Evolutionary conservation across 2,888 invertebrate genomes (phyloP), one percentile per base, ranked within the genome.

Genomic region (Machimus atricapillus): DNA sequence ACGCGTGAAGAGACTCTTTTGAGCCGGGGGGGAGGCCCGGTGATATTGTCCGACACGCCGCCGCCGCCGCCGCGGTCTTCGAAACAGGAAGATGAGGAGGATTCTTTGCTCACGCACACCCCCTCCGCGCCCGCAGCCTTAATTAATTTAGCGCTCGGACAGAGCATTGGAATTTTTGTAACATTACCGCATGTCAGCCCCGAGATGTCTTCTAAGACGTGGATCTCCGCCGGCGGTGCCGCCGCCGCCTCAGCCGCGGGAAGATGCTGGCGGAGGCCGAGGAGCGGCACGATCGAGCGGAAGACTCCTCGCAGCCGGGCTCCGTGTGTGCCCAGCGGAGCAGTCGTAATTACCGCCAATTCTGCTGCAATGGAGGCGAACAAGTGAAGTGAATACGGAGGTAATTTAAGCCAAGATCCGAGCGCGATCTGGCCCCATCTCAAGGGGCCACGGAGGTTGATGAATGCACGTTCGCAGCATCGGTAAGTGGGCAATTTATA

Each of bases 391-490:
- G 82, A 58, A 82, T 82, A 82, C 52, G 82, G 66, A 82, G 82
- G 82, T 82, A 82, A 82, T 82, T 82, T 82, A 82, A 82, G 82
- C 82, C 40, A 66, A 82, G 82, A 79, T 79, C 79, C 79, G 79
- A 46, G 79, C 58, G 58, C 34, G 82, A 82, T 82, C 82, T 82
- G 79, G 27, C 31, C 82, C 58, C 58, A 82, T 82, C 82, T 82
- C 23, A 14, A n/a, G 82, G 66, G 82, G 82, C 82, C 82, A 82
- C 34, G 37, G 82, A 82, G 82, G 82, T 82, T 82, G 82, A 82
- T 82, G 82, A 82, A 82, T 82, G 82, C 82, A 82, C 82, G 82
- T 82, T 82, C 82, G 82, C 82, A 82, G 66, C 82, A 82, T 82
- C 82, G 82, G 82, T 82, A 82, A 82, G 82, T 82, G 82, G 82